Conservation (phyloP, 2,113 vertebrate genomes). For the Diphyllodes magnificus region DNA sequence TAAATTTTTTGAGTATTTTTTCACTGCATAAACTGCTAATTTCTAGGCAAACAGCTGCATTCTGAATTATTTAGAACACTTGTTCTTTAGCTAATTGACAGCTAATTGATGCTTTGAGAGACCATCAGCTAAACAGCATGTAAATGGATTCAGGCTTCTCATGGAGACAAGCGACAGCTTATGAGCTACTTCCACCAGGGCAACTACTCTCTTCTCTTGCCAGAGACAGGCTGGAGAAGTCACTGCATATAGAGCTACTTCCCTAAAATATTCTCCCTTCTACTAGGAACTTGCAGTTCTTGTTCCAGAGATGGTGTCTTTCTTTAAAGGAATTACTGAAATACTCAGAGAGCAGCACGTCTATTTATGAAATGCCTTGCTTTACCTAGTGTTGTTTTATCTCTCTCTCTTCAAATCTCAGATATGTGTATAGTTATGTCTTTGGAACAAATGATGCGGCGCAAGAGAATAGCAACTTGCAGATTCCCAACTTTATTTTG, state of each 20-base stretch:
- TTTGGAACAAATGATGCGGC: background rate
- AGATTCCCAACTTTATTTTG: background rate
- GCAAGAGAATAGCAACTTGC: accelerated
- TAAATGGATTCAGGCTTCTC: background rate
- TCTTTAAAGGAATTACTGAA: background rate
- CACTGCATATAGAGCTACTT: background rate
- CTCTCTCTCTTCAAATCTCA: background rate
- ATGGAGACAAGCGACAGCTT: background rate
- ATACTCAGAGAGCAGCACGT: background rate
- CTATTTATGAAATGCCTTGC: background rate
- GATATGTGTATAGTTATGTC: background rate
- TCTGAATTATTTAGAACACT: constrained; percentile 40
- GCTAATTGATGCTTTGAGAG: constrained; percentile 31
- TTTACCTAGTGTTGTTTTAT: background rate
- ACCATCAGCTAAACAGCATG: background rate
- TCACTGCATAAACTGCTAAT: background rate
- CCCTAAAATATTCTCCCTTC: background rate
- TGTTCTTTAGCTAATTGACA: constrained; percentile 22
- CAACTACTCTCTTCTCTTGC: background rate
- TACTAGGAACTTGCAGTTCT: background rate
- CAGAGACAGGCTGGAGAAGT: background rate
- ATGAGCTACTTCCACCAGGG: background rate
- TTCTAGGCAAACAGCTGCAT: constrained; percentile 30
- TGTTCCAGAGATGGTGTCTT: background rate
- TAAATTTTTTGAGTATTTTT: background rate